These are phyloP conservation scores for Oreochromis tanganicae DNA, from an alignment of 2,113 vertebrate species.

Conservation along the genomic window DNA sequence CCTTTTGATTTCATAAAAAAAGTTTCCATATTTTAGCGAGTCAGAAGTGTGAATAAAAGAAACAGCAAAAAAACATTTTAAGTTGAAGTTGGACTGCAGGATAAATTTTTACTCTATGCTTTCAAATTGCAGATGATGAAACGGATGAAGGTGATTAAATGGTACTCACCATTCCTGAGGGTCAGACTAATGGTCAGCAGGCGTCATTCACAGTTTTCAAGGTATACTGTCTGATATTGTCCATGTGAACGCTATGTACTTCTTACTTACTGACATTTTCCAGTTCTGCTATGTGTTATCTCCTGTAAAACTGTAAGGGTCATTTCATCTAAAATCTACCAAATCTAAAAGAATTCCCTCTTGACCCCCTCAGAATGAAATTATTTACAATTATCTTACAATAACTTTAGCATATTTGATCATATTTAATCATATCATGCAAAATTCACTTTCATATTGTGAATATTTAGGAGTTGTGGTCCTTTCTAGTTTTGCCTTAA, in stretches of 20 bases:
- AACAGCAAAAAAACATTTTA: rapidly evolving
- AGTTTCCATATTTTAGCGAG: background rate
- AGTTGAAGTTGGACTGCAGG: background rate
- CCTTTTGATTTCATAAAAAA: background rate
- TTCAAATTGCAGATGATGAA: background rate
- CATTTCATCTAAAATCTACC: background rate
- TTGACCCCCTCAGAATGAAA: background rate
- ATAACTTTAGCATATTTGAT: background rate
- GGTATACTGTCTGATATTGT: background rate
- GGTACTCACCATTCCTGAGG: background rate
- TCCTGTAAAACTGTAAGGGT: background rate
- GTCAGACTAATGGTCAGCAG: background rate
- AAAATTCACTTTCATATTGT: background rate
- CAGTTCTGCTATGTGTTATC: background rate
- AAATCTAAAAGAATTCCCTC: background rate
- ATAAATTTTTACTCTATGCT: rapidly evolving
- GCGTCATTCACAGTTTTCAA: background rate
- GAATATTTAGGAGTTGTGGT: background rate
- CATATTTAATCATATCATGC: background rate
- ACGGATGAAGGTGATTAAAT: background rate
- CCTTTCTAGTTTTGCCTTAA: background rate
- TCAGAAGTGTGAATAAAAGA: background rate
- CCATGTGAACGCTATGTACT: background rate
- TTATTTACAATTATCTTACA: background rate
- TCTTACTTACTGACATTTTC: background rate